These are phyloP conservation scores for Coronaproctus castanopsis DNA, from an alignment of 2,888 invertebrate genomes.

Conservation along the genomic window DNA sequence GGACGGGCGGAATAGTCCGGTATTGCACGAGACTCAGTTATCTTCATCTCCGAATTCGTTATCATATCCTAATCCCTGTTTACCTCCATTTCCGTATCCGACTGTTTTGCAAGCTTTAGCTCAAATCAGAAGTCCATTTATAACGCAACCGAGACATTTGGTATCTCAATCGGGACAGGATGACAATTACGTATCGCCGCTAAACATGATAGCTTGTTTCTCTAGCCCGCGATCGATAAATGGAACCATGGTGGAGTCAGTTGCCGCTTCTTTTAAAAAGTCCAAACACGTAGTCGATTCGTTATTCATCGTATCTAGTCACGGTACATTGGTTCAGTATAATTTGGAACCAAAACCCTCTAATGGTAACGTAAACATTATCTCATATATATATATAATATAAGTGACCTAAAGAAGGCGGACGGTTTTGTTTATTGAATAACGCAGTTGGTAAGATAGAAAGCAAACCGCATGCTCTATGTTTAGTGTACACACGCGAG, in stretches of 20 bases:
- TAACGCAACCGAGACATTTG: slow-evolving; percentile 3
- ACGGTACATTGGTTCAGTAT: slow-evolving; percentile 71
- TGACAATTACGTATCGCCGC: slow-evolving; percentile 25
- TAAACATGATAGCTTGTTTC: slow-evolving; percentile 59
- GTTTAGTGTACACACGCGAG: too few species aligned
- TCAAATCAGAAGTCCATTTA: slow-evolving; percentile 22
- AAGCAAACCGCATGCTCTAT: too few species aligned
- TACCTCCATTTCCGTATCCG: slow-evolving; percentile 15
- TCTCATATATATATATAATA: too few species aligned
- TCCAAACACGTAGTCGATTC: slow-evolving; percentile 40
- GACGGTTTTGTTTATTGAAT: too few species aligned
- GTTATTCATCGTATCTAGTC: slow-evolving; percentile 74
- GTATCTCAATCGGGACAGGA: slow-evolving; percentile 27
- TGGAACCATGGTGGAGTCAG: slow-evolving; percentile 26
- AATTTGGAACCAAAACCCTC: slow-evolving; percentile 57
- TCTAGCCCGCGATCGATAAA: slow-evolving; percentile 28
- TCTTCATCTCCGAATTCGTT: slow-evolving; percentile 48
- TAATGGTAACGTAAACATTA: slow-evolving; percentile 29
- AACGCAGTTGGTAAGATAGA: too few species aligned
- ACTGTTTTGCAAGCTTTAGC: slow-evolving; percentile 16
- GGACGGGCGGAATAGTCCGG: slow-evolving; percentile 27
- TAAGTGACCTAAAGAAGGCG: too few species aligned
- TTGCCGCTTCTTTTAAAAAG: slow-evolving; percentile 29
- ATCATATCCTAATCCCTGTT: slow-evolving; percentile 25
- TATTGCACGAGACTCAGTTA: slow-evolving; percentile 14